Evolutionary conservation across 2,888 invertebrate genomes (phyloP), one percentile per base, ranked within the genome.

Genomic region (Oscheius myriophilus): DNA sequence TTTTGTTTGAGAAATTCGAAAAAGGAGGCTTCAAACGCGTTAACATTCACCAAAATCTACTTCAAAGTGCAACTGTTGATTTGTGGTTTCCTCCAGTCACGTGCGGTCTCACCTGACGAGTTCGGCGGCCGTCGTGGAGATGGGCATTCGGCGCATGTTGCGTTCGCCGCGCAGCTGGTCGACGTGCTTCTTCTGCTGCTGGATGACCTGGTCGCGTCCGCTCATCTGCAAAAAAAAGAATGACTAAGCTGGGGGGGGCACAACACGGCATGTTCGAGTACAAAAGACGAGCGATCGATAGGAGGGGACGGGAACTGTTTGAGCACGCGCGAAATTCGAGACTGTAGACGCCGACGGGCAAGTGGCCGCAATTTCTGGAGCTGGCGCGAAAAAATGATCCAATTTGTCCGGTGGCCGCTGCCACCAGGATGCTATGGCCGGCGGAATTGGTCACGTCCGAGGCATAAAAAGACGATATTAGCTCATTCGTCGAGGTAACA

Each of bases 101-200:
- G n/a, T n/a, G n/a, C n/a, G n/a, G 46, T 63, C 68, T 18, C 51
- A 77, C 77, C 58, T 69, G 55, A 75, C 67, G 23, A 81, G 61
- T 25, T 80, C 80, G 43, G 69, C 67, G 33, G 72, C 73, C n/a
- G 75, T 57, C n/a, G 51, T 46, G 14, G 79, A 79, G 26, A 77
- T 70, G 11, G 69, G 72, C 21, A 52, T 55, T 14, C 80, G 76
- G 7, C 67, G 67, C 57, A 74, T 61, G 51, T 73, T 75, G 33
- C 71, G 62, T 55, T 80, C 80, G 4, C 73, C 70, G n/a, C 78
- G 67, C 2, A 80, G 73, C 45, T 80, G 80, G 23, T 80, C 80
- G 57, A 81, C 71, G 23, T 69, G 51, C 39, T 61, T 61, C 41
- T 43, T n/a, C 12, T 59, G 61, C 43, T 67, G 67, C 16, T 67